Base-by-base conservation (phyloP, 2,797 vertebrate species). In the Sebastes reedi region DNA sequence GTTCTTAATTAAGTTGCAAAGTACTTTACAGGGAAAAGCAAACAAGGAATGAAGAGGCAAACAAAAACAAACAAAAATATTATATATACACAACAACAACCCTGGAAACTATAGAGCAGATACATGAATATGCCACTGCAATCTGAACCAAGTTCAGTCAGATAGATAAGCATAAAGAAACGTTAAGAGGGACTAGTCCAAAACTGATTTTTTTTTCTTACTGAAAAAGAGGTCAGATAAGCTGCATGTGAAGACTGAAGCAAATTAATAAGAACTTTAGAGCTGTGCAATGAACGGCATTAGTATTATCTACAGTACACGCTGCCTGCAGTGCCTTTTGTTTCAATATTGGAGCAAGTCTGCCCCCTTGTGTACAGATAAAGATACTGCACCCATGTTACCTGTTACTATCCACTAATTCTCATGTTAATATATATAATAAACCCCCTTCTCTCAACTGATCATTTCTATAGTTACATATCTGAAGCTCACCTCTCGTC, bases 401-500 rank as follows among this genome's bases (percentile, higher is more conserved):
- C 18, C 12, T 2, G 1, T 12, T 22, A 29, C 1, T 9, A 50
- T 24, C 10, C 3, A 77, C 7, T 4, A 65, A 10, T 14, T 50
- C 1, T 54, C 1, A 67, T 61, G 24, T 61, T 58, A 18, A 22
- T 42, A 13, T 27, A 8, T 8, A 1, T 50, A 29, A 71, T 55
- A 18, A 58, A 62, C 32, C 6, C 20, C 18, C 2, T 42, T 71
- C 18, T 24, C 30, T 66, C 8, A 50, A 56, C 20, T n/a, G 13
- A 36, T 22, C 18, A 11, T 85, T 29, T 42, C 5, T 2, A 10
- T 25, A 25, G 30, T 4, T 50, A 7, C 4, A 55, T 18, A 69
- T 80, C 29, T 65, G 14, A 67, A 64, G 42, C 92, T 94, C 81
- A 96, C 99, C 98, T 97, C 98, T 96, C 9, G 90, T 96, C 90